Conservation (phyloP, 2,113 vertebrate genomes). For the Centropus bengalensis region DNA sequence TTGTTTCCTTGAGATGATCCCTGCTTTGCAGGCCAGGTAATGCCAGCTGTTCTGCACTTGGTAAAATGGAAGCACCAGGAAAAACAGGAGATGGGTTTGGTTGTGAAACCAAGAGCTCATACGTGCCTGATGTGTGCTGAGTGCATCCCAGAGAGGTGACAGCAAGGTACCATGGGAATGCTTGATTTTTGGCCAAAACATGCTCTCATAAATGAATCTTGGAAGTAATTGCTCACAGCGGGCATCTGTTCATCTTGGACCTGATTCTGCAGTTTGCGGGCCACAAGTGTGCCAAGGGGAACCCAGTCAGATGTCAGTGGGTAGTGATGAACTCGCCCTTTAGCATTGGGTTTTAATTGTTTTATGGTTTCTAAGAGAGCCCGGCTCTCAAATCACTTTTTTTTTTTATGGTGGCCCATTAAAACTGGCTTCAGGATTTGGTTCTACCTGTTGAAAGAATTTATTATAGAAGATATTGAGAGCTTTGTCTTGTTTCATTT, state of each 20-base stretch:
- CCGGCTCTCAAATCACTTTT: neutral
- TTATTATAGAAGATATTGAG: slow-evolving; percentile 23
- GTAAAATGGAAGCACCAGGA: neutral
- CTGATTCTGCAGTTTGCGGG: accelerated
- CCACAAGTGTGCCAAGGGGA: neutral
- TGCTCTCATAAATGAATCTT: neutral
- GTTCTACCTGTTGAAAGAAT: slow-evolving; percentile 49
- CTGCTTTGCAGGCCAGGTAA: neutral
- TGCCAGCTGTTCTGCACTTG: neutral
- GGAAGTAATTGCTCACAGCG: neutral
- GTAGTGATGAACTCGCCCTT: neutral
- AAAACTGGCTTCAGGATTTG: neutral
- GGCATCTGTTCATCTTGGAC: neutral
- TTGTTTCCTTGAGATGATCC: neutral
- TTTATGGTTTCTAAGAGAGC: neutral
- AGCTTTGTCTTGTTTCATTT: neutral
- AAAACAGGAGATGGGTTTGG: neutral
- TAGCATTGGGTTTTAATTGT: neutral
- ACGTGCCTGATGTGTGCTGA: accelerated
- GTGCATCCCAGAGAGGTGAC: neutral
- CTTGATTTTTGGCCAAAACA: neutral
- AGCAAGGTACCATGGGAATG: neutral
- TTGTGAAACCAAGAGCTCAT: neutral
- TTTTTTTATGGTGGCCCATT: neutral
- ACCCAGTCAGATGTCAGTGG: neutral